phyloP scores from a whole-genome alignment of 2,113 vertebrate genomes.

The Grallaria varia region DNA sequence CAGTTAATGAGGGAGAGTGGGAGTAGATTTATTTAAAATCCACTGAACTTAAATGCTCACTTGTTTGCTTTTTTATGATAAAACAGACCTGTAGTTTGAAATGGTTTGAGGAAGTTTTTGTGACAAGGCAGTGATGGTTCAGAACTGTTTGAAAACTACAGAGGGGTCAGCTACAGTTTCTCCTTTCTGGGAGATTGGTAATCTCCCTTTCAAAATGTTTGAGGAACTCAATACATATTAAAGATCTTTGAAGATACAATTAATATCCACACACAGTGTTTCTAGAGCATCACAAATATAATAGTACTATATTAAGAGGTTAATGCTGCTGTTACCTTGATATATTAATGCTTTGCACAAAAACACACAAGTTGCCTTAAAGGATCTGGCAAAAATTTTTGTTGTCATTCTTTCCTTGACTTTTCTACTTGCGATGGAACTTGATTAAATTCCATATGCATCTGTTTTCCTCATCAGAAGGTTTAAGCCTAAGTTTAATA shows the following conservation, averaged over 20 bases:
- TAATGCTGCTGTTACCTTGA: not conserved
- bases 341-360: not conserved
- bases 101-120: not conserved
- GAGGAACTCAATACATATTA: not conserved
- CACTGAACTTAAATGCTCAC: slow-evolving; percentile 5
- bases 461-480: not conserved
- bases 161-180: not conserved
- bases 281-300: not conserved
- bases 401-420: not conserved
- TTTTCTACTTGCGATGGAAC: not conserved
- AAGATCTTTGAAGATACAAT: not conserved
- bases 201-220: not conserved
- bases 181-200: not conserved
- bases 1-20: slow-evolving; percentile 37
- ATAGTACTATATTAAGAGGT: not conserved
- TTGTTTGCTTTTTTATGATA: slow-evolving; percentile 20
- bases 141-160: not conserved
- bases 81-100: slow-evolving; percentile 15
- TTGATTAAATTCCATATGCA: not conserved
- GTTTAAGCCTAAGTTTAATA: not conserved
- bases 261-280: not conserved
- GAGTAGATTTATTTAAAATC: slow-evolving; percentile 37
- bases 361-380: not conserved
- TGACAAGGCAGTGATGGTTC: not conserved
- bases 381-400: not conserved